Evolutionary conservation across 64 coral and sea anemone genomes (phyloP), one percentile per base, ranked within the genome.

Genomic region (Actinia tenebrosa): DNA sequence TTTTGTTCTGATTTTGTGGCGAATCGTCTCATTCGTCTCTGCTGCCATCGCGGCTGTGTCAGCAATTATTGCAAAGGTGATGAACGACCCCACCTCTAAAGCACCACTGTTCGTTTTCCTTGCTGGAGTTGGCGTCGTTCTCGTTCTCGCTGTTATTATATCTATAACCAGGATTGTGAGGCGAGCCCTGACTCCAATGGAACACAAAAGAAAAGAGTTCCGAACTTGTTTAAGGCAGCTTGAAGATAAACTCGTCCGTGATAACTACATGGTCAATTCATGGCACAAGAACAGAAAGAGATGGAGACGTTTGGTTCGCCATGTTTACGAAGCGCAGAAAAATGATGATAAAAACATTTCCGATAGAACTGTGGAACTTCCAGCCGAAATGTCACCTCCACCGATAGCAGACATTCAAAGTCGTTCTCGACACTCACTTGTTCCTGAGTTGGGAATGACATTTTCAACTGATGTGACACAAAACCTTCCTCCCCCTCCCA

Each of bases 301-400:
- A 19, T 99, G 97, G 97, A 89, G 43, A 77, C 77, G 97, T 87
- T 84, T 99, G 84, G 97, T 93, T 27, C 83, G 79, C 52, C 88
- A 95, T 77, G 93, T 95, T 50, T 95, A 91, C 45, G 93, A 99
- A 77, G 97, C 97, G 7, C 97, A 95, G 59, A 83, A 90, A 30
- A 27, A 91, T 72, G 86, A 87, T 53, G 79, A 83, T 27, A 27
- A 85, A 80, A 18, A 42, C 3, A 44, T 56, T 19, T 26, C 5
- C 55, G 14, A 18, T 22, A 58, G 60, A 43, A 43, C 20, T 16
- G 10, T 63, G 16, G 83, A 62, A 1, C 60, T 85, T 10, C 82
- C 87, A 56, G 59, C 16, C 60, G 61, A 87, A 83, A 72, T 87
- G 56, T 45, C 44, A 42, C 77, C 85, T 14, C 85, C 85, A 42